Evolutionary conservation across 1,140 invertebrate species (phyloP), one percentile per base, ranked within the genome.

Genomic region (Aphaenogaster floridana): DNA sequence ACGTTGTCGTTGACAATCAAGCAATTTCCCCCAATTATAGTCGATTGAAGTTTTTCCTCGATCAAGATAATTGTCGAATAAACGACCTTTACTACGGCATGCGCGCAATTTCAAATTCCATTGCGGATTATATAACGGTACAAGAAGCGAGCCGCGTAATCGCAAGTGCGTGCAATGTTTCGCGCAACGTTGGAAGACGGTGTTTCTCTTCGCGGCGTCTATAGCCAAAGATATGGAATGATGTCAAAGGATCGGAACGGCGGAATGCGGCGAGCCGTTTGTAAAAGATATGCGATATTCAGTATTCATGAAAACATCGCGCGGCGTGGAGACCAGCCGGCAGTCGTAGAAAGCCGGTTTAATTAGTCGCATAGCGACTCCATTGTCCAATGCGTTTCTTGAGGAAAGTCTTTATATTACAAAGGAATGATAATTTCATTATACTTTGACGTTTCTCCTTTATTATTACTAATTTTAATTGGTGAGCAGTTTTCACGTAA

Each of bases 91-190:
- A 28, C 36, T 50, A 2, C 28, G 13, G 15, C 57, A 42, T 39
- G 69, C 54, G 54, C 57, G 57, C 42, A 61, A 76, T 77, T 52
- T 61, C n/a, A 17, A 77, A 64, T 74, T 64, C 54, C 81, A 85
- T 77, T 39, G 39, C 8, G 45, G 72, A 77, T 85, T 85, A 64
- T n/a, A n/a, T 77, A 85, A 85, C 54, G 45, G 71, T 66, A 72
- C 59, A 72, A 72, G 45, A 77, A 42, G 2, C 36, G 81, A 61
- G 71, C 34, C 42, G 28, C 50, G 39, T 45, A 50, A 74, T 36
- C 80, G 79, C 34, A 52, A 84, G 13, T 48, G 80, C 45, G 50
- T 42, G 78, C 36, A 42, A 13, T 6, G 63, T 42, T 54, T 45
- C 78, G 52, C 63, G 63, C 64, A 48, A 52, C n/a, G n/a, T n/a